These are phyloP conservation scores for Proisotoma minuta DNA, from an alignment of 2,888 invertebrate genomes.

Conservation along the genomic window DNA sequence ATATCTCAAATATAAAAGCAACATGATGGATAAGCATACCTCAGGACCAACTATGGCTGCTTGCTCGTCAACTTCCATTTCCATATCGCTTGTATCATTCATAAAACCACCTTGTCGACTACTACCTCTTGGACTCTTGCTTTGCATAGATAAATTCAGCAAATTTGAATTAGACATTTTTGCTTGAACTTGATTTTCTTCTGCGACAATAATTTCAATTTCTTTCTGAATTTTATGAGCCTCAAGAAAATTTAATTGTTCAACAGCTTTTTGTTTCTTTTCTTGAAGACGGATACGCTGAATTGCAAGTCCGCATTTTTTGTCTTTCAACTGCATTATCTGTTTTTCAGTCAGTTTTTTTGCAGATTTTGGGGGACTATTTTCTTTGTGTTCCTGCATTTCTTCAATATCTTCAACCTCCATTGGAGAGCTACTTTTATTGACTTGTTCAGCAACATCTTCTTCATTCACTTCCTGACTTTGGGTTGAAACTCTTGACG, in stretches of 20 bases:
- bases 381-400: neutral
- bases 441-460: neutral
- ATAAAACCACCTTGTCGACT: neutral
- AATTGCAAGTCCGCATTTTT: neutral
- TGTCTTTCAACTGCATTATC: neutral
- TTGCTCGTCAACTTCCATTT: neutral
- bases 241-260: conserved; percentile 1
- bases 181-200: neutral
- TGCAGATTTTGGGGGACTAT: neutral
- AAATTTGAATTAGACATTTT: neutral
- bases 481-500: neutral
- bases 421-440: neutral
- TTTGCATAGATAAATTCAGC: neutral
- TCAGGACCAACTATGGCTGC: neutral
- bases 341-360: neutral
- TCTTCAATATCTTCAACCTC: neutral
- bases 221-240: conserved; percentile 13
- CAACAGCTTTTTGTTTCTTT: neutral
- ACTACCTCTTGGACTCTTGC: neutral
- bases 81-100: neutral
- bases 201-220: conserved; percentile 4
- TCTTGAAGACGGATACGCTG: neutral
- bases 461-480: neutral
- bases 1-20: too few relatives aligned
- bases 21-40: too few relatives aligned